Conservation (phyloP, 1,140 invertebrate genomes). For the Vanessa tameamea region DNA sequence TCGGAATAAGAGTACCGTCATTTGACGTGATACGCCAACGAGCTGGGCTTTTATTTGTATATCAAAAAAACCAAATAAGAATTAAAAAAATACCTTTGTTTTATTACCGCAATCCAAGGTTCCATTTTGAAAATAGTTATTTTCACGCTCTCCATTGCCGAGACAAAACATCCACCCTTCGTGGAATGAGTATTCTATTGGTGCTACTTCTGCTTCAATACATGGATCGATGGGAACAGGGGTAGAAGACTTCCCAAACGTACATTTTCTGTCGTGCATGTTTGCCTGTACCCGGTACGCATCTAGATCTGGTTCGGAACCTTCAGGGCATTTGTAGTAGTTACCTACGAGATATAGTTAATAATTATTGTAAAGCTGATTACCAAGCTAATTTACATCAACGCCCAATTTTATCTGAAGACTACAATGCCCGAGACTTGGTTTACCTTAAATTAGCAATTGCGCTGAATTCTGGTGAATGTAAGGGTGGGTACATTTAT, state of each 20-base stretch:
- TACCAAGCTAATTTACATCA: no score
- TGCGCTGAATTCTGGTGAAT: no score
- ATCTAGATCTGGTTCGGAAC: conserved; percentile 68
- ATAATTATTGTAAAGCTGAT: no score
- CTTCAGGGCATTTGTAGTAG: conserved; percentile 67
- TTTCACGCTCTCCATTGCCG: conserved; percentile 71
- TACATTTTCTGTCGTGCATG: conserved; percentile 75
- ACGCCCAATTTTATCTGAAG: neutral
- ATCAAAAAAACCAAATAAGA: neutral
- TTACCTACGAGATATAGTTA: conserved; percentile 53
- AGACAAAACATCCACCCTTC: conserved; percentile 78
- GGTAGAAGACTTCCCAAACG: conserved; percentile 57
- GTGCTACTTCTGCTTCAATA: conserved; percentile 71
- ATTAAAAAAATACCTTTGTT: conserved; percentile 58
- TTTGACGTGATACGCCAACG: no score
- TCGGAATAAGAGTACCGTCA: no score
- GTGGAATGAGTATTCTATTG: conserved; percentile 72
- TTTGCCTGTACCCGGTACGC: conserved; percentile 71
- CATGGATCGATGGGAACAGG: conserved; percentile 67
- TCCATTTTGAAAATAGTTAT: conserved; percentile 74
- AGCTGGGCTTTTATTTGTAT: neutral
- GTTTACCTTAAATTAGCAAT: no score
- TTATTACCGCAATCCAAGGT: conserved; percentile 75
- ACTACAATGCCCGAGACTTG: neutral
- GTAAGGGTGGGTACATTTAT: no score